phyloP scores from a whole-genome alignment of 1,140 invertebrate genomes.

The Magallana gigas region DNA sequence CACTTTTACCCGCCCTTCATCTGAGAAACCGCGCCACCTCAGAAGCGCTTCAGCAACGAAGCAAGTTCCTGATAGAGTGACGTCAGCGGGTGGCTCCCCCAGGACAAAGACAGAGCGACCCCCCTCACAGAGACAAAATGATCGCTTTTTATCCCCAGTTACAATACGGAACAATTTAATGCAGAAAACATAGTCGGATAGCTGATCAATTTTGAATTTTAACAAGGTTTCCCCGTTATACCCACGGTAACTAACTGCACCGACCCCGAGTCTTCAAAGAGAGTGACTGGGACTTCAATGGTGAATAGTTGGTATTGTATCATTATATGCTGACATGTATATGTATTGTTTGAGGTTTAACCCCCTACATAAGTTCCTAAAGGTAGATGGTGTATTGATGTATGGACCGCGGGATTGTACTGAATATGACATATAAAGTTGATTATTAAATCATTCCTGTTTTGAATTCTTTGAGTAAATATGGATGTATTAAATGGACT shows the following conservation, averaged over 20 bases:
- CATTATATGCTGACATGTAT: too few relatives aligned
- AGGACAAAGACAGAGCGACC: not conserved
- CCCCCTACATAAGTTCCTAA: too few relatives aligned
- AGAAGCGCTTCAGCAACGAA: not conserved
- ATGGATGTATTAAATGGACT: constrained; percentile 17
- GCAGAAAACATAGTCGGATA: too few relatives aligned
- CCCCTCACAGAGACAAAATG: not conserved
- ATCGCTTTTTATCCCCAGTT: not conserved
- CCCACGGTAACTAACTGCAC: too few relatives aligned
- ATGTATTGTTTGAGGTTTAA: too few relatives aligned
- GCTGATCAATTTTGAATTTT: too few relatives aligned
- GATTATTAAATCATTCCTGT: constrained; percentile 10
- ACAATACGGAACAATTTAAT: constrained; percentile 5
- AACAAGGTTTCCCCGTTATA: too few relatives aligned
- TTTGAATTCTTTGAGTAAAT: not conserved
- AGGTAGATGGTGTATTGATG: not conserved
- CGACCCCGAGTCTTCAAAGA: too few relatives aligned
- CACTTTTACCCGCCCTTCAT: not conserved
- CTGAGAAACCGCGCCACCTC: not conserved
- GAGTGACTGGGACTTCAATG: too few relatives aligned
- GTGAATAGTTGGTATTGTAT: too few relatives aligned
- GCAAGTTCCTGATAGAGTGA: not conserved
- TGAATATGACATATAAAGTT: not conserved
- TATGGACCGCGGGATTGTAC: not conserved
- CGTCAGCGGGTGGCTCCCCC: not conserved